Percentiles rank a stretch among this genome's conserved stretches.
Evolutionary conservation across 2,888 invertebrate genomes (phyloP).

Genomic region (Lamproptera curius): DNA sequence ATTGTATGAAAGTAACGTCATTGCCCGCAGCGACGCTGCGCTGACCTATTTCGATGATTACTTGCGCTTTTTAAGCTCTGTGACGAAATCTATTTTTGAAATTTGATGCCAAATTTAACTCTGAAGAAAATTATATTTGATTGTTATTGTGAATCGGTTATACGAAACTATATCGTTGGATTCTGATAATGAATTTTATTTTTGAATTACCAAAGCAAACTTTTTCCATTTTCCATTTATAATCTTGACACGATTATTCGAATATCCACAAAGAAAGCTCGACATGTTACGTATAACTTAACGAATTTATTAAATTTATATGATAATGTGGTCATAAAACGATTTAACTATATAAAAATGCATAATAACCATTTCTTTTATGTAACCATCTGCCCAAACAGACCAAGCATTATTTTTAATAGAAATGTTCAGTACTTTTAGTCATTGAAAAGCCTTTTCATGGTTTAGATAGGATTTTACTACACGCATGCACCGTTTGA

Average conservation of each 20-base stretch:
- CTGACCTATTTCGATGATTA: slow-evolving; percentile 20
- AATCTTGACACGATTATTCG: no score
- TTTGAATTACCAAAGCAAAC: background rate
- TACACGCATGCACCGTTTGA: slow-evolving; percentile 14
- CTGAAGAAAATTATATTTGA: no score
- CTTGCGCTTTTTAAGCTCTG: slow-evolving; percentile 12
- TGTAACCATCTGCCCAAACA: no score
- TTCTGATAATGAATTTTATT: background rate
- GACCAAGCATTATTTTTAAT: no score
- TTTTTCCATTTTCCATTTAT: background rate
- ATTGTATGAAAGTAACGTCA: slow-evolving; percentile 14
- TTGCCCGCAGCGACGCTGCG: slow-evolving; percentile 12
- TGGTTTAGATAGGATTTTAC: slow-evolving; percentile 10
- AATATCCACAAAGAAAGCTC: no score
- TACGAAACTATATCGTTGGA: background rate
- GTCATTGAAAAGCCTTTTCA: slow-evolving; percentile 11
- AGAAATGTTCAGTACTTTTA: background rate
- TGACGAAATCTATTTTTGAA: no score
- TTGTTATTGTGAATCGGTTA: background rate
- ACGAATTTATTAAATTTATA: no score
- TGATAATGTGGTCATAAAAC: no score
- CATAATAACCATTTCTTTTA: no score
- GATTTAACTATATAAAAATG: no score
- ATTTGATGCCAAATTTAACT: no score
- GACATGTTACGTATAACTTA: no score